Base-by-base conservation (phyloP, 2,888 invertebrate species). In the Thecocarcelia acutangulata region DNA sequence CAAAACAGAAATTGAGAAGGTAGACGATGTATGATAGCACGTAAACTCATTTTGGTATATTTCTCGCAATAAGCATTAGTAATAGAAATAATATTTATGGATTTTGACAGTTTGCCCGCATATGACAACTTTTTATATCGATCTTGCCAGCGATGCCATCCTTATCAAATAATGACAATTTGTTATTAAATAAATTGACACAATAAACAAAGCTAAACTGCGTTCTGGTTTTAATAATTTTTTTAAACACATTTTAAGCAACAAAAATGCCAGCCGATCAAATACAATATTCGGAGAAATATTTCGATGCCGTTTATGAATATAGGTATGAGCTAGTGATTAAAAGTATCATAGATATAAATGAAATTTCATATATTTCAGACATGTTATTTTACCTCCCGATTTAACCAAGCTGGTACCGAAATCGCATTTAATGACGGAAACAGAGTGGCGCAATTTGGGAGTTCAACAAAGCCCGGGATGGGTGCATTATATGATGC, bases 401-500 rank as follows among this genome's bases (percentile, higher is more conserved):
- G 97, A 97, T 83, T 91, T 97, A 50, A 96, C 97, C 0, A 95
- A 95, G 84, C 91, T 95, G 66, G 97, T 98, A 0, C 98, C 98
- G 0, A 95, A 96, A 88, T 94, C 95, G 0, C 97, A 97, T 88
- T 91, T 98, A 59, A 97, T 98, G 97, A 95, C 96, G 0, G 98
- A 98, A 91, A 94, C 96, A 0, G 98, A 98, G 91, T 98, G 98
- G 98, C 93, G 98, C 80, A 96, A 97, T 90, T 93, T 98, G 1
- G 98, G 98, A 0, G 97, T 98, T 0, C 97, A 97, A 89, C 98
- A 98, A 90, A 97, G 97, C 88, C 97, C 97, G 0, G 96, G 96
- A 61, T 96, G 96, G 96, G 87, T 91, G 0, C 90, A 90, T 78
- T 90, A 90, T 54, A 91, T 91, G 97, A 93, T 97, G 84, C 98